Evolutionary conservation across 23 tunicate species (phyloP).

Genomic region (Pegea sp.): DNA sequence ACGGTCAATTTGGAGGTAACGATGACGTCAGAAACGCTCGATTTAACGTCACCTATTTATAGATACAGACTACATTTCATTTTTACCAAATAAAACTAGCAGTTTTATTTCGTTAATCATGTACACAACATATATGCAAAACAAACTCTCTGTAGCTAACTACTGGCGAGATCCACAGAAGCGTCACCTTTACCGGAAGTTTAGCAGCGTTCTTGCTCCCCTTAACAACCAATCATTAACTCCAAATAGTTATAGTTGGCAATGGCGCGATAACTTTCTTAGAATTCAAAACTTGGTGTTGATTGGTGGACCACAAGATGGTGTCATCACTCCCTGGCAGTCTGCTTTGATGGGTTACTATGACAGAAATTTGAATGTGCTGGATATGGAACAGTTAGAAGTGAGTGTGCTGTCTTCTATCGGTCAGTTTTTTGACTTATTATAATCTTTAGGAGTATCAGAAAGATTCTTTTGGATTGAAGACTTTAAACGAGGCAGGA

Average conservation of each 20-base stretch:
- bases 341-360: slow-evolving; percentile 55
- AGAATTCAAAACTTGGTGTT: slow-evolving; percentile 30
- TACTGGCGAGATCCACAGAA: slow-evolving; percentile 97
- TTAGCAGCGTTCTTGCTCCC: slow-evolving; percentile 40
- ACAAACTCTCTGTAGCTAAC: too few species aligned
- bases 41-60: too few species aligned
- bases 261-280: slow-evolving; percentile 49
- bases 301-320: slow-evolving; percentile 94
- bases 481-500: slow-evolving; percentile 20
- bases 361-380: slow-evolving; percentile 18
- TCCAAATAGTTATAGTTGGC: not conserved
- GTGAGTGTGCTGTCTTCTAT: too few species aligned
- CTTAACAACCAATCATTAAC: slow-evolving; percentile 50
- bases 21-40: too few species aligned
- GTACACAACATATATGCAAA: too few species aligned
- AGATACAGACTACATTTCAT: too few species aligned
- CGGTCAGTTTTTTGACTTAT: too few species aligned
- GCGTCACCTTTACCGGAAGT: slow-evolving; percentile 10
- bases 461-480: slow-evolving; percentile 46
- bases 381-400: slow-evolving; percentile 28
- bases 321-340: slow-evolving; percentile 92
- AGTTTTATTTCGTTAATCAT: too few species aligned
- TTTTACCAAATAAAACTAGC: too few species aligned
- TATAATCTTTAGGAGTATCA: too few species aligned
- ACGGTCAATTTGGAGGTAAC: too few species aligned